These are phyloP conservation scores for Amblyjoppa proteus DNA, from an alignment of 2,888 invertebrate species.

Conservation along the genomic window DNA sequence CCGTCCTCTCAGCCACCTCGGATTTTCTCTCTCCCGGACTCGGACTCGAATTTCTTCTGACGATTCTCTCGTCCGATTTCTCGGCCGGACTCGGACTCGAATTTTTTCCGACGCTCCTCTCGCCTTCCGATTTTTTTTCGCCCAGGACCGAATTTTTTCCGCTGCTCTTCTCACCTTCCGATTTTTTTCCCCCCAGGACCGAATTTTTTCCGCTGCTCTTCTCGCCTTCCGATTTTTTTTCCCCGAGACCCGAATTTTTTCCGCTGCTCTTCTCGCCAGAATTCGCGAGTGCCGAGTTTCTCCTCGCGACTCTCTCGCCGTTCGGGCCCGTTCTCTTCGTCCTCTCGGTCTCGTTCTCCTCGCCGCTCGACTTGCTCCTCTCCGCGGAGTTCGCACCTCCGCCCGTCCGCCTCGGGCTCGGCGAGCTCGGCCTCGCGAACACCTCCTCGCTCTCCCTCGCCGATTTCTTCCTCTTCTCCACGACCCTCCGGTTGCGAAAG, in stretches of 20 bases:
- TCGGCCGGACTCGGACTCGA: background rate
- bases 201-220: background rate
- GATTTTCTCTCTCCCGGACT: too few species aligned
- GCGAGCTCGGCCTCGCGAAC: constrained; percentile 61
- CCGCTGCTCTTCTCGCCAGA: too few species aligned
- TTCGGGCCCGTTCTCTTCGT: too few species aligned
- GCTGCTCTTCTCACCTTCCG: too few species aligned
- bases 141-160: too few species aligned
- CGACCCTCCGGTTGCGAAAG: constrained; percentile 57
- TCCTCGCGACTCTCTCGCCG: background rate
- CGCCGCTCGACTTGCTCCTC: constrained; percentile 4
- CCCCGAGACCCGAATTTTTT: too few species aligned
- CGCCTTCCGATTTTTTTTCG: too few species aligned
- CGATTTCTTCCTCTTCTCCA: constrained; percentile 26
- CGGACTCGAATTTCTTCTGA: too few species aligned
- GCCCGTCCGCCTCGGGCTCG: constrained; percentile 53
- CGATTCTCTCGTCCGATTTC: too few species aligned
- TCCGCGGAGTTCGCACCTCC: background rate
- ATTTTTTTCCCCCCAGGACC: background rate
- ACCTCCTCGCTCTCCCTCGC: constrained; percentile 49
- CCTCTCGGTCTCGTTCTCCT: constrained; percentile 31
- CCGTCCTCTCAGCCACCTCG: too few species aligned
- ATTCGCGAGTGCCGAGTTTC: background rate
- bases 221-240: background rate
- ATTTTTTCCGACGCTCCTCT: too few species aligned